Base-by-base conservation (phyloP, 2,888 invertebrate genomes). In the Pristionchus mayeri region DNA sequence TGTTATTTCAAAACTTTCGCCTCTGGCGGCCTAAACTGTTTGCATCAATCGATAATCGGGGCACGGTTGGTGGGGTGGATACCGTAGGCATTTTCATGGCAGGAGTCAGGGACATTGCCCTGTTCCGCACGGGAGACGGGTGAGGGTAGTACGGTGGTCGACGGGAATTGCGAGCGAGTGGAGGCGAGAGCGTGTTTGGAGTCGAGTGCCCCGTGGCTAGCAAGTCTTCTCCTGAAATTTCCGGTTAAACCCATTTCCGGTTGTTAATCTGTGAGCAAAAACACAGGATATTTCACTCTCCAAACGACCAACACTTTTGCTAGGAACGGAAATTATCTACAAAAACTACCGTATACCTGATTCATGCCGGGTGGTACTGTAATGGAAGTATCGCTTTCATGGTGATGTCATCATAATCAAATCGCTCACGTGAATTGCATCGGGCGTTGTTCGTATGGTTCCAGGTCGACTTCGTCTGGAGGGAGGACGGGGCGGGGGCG, bases 41-140 rank as follows among this genome's bases (percentile, higher is more conserved):
- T 9, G n/a, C 54, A 21, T 80, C 80, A n/a, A 80, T 34, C 40
- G 80, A 80, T 57, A 80, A 80, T 37, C 80, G 34, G 21, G 80
- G 80, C 40, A 57, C 44, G 54, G 80, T n/a, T n/a, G n/a, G n/a
- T n/a, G n/a, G n/a, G n/a, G n/a, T n/a, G n/a, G n/a, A n/a, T n/a
- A n/a, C n/a, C n/a, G n/a, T 44, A 37, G 57, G 54, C 11, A 48
- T 27, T 57, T 80, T 80, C n/a, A 57, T 40, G 37, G 18, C 13
- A 24, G 80, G 80, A 57, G 80, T 80, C 40, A 80, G 40, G n/a
- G 80, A 80, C 80, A 80, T 80, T 7, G 80, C 80, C 7, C 80
- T 21, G 27, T 57, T 40, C 13, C 80, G 6, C 30, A 54, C n/a
- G 0, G 57, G 80, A 21, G 54, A 37, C 34, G 37, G 24, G 16